Base-by-base conservation (phyloP, 2,797 vertebrate genomes). In the Enteromius mattozi region DNA sequence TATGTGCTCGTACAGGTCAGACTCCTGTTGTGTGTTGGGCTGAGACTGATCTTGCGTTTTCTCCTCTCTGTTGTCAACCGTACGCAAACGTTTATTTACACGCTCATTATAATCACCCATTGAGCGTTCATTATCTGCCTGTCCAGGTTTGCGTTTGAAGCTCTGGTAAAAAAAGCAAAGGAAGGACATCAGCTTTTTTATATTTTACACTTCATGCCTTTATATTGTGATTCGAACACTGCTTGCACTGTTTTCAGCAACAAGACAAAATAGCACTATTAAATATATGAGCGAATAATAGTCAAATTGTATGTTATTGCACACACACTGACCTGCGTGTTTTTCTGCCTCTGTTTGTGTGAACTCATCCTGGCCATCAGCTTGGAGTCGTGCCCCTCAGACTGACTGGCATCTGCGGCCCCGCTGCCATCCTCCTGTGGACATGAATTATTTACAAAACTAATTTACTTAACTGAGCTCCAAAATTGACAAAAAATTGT, bases 141-240 rank as follows among this genome's bases (percentile, higher is more conserved):
- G 95, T 0, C 98, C 98, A 0, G 97, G 98, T 89, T 98, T 99
- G 85, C 98, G 95, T 91, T 99, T 99, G 89, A 97, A 97, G 92
- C 96, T 98, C 98, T 96, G 89, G 27, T 19, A 10, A 9, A 77
- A 49, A 6, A n/a, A 54, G 21, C 2, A 8, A 40, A 54, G n/a
- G 42, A 12, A 9, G 27, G 1, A 35, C 19, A 61, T 75, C 27
- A 65, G 59, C n/a, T 40, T 68, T 21, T 45, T 0, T 14, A 10
- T 16, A 8, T 42, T 61, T 59, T 40, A 59, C 6, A 77, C 51
- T 24, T 76, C 1, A 3, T 17, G 16, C n/a, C 21, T 17, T 56
- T 56, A 37, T 40, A 4, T 54, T 37, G 3, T 37, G 51, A 6
- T 63, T 69, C 21, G 4, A 45, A 71, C 13, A 45, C 21, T 47